Evolutionary conservation across 2,113 vertebrate genomes (phyloP).

Genomic region (Dicaeum eximium): DNA sequence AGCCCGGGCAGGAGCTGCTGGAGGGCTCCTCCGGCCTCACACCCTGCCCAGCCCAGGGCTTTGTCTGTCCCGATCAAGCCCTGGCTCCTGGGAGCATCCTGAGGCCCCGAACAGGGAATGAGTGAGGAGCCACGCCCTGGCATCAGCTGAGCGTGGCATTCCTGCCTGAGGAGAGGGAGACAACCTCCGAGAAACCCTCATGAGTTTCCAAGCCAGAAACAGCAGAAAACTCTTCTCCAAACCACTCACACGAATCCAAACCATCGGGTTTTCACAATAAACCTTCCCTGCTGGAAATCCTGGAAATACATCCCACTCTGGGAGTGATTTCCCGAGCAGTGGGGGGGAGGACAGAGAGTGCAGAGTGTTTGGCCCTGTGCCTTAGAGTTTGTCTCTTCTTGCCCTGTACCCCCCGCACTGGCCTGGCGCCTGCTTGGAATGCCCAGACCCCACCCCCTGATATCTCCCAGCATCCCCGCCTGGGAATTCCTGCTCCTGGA

Average conservation of each 20-base stretch:
- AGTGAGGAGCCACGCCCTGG: accelerated
- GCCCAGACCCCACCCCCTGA: not conserved
- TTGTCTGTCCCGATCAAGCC: not conserved
- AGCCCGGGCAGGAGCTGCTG: not conserved
- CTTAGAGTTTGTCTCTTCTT: not conserved
- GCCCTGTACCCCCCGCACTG: not conserved
- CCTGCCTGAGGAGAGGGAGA: not conserved
- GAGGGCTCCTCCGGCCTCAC: not conserved
- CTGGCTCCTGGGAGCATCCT: not conserved
- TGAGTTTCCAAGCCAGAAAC: not conserved
- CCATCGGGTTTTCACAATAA: accelerated
- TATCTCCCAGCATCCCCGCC: not conserved
- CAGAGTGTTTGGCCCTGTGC: not conserved
- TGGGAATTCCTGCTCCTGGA: not conserved
- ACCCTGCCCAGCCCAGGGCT: accelerated
- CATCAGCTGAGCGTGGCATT: accelerated
- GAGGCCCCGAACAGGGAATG: accelerated
- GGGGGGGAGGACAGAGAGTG: not conserved
- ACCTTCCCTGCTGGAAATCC: not conserved
- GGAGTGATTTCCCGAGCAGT: not conserved
- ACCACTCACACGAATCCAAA: not conserved
- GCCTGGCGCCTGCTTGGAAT: not conserved
- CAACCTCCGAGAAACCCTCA: not conserved
- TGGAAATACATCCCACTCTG: not conserved
- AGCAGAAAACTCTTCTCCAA: not conserved